These are phyloP conservation scores for Desmodus rotundus DNA, from an alignment of 2,113 vertebrate species.

Conservation along the genomic window DNA sequence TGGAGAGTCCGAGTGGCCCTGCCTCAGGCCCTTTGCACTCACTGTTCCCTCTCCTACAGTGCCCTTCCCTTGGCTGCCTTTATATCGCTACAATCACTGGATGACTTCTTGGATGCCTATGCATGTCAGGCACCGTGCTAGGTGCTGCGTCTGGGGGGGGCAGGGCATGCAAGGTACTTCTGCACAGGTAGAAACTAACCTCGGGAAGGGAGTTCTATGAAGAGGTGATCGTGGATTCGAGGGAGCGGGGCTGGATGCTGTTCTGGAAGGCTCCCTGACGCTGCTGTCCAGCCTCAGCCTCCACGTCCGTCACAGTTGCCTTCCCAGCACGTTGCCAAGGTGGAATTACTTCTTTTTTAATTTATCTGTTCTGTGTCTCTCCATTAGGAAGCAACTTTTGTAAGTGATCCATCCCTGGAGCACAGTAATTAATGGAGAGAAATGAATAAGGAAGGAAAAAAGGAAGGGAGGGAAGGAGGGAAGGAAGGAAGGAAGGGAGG, in stretches of 20 bases:
- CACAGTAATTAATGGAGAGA: not conserved
- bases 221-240: not conserved
- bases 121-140: not conserved
- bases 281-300: not conserved
- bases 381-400: not conserved
- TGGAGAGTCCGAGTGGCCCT: not conserved
- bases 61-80: not conserved
- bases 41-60: not conserved
- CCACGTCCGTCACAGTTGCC: not conserved
- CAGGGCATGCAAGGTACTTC: not conserved
- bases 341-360: not conserved
- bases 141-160: not conserved
- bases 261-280: fast-evolving
- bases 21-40: not conserved
- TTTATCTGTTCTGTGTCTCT: not conserved
- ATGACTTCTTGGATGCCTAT: not conserved
- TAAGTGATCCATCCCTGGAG: not conserved
- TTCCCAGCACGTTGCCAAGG: not conserved
- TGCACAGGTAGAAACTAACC: not conserved
- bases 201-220: not conserved
- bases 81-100: not conserved
- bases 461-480: too few relatives aligned
- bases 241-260: not conserved
- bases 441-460: not conserved
- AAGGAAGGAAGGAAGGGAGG: not conserved